Evolutionary conservation across 2,888 invertebrate genomes (phyloP).

Genomic region (Tenthredo notha): DNA sequence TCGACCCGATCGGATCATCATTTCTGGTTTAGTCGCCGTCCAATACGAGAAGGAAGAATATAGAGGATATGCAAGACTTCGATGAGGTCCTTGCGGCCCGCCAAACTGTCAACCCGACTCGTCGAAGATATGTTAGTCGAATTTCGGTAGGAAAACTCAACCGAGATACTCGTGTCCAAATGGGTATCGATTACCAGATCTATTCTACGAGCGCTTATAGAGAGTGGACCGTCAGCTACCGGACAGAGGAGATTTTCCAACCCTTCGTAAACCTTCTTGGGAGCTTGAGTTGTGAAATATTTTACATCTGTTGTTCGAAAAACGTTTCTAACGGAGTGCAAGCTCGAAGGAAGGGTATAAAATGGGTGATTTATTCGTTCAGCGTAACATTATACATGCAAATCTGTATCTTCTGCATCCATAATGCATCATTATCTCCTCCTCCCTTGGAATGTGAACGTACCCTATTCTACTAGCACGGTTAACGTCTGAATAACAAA

Average conservation of each 20-base stretch:
- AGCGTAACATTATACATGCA: constrained; percentile 33
- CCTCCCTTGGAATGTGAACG: neutral
- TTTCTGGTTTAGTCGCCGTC: constrained; percentile 60
- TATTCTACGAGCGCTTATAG: neutral
- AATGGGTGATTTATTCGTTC: constrained; percentile 41
- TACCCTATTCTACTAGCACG: neutral
- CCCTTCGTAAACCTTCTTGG: neutral
- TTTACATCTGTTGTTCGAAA: constrained; percentile 37
- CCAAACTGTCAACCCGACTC: constrained; percentile 53
- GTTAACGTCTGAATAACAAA: constrained; percentile 41
- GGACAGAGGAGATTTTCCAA: constrained; percentile 32
- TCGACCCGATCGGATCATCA: constrained; percentile 48
- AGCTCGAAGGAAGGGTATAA: neutral
- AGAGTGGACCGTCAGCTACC: constrained; percentile 9
- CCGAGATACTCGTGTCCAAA: constrained; percentile 33
- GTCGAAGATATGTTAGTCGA: constrained; percentile 40
- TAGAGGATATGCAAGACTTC: constrained; percentile 55
- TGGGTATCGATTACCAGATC: constrained; percentile 49
- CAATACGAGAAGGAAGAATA: constrained; percentile 31
- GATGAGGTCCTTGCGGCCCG: constrained; percentile 47
- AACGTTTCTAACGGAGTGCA: constrained; percentile 16
- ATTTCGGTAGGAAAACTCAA: constrained; percentile 23
- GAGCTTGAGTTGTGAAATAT: constrained; percentile 25
- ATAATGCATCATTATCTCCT: constrained; percentile 50
- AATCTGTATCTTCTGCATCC: constrained; percentile 53